Evolutionary conservation across 2,797 vertebrate genomes (phyloP).

Genomic region (Premnoplex brunnescens): DNA sequence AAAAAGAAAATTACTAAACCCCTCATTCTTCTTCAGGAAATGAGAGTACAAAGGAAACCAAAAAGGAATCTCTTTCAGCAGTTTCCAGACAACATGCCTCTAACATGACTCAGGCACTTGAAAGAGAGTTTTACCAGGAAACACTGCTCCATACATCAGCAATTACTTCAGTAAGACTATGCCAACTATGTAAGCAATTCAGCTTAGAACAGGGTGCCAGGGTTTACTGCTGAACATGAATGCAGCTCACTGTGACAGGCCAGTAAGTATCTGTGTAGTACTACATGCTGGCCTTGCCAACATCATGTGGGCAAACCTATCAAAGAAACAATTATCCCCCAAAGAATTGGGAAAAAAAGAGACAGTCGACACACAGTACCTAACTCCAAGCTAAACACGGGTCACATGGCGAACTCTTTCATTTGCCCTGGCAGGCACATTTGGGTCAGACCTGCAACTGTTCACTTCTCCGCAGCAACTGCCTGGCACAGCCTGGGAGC

Average conservation of each 20-base stretch:
- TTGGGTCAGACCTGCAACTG: neutral
- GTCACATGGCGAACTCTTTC: neutral
- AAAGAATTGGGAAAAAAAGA: neutral
- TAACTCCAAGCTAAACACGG: neutral
- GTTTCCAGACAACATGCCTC: slow-evolving; percentile 47
- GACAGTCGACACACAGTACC: neutral
- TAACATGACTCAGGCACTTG: slow-evolving; percentile 47
- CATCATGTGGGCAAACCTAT: neutral
- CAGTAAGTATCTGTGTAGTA: neutral
- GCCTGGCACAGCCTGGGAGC: neutral
- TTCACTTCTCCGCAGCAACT: neutral
- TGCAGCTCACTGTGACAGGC: slow-evolving; percentile 2
- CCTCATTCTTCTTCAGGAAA: slow-evolving; percentile 26
- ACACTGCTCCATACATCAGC: slow-evolving; percentile 35
- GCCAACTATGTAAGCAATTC: slow-evolving; percentile 36
- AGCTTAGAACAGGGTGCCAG: neutral
- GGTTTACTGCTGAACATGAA: neutral
- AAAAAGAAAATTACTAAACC: neutral
- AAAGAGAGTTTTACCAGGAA: neutral
- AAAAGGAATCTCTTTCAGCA: slow-evolving; percentile 33
- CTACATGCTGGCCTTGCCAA: neutral
- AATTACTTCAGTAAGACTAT: slow-evolving; percentile 2
- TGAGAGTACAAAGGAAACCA: slow-evolving; percentile 15
- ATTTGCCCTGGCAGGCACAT: neutral
- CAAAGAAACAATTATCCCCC: neutral